Evolutionary conservation across 1,140 invertebrate species (phyloP).

Genomic region (Patella vulgata): DNA sequence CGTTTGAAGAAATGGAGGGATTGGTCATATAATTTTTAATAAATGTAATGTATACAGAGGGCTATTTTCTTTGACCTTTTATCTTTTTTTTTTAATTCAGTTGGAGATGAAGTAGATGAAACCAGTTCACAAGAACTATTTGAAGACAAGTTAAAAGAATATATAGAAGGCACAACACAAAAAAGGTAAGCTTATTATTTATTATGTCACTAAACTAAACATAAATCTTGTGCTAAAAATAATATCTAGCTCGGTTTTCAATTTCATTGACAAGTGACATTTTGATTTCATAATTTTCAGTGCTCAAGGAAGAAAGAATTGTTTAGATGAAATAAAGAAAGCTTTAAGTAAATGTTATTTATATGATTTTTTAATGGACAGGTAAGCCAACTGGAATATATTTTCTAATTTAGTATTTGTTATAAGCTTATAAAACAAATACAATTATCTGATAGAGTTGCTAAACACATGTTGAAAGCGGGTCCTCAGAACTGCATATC

Average conservation of each 20-base stretch:
- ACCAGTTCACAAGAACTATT: slow-evolving; percentile 75
- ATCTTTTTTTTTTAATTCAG: slow-evolving; percentile 25
- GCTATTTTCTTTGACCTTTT: neutral
- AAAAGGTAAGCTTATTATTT: slow-evolving; percentile 72
- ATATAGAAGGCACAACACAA: slow-evolving; percentile 84
- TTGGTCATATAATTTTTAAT: no score
- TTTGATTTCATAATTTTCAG: slow-evolving; percentile 51
- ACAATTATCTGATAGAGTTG: no score
- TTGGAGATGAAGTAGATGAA: slow-evolving; percentile 69
- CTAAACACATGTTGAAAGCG: no score
- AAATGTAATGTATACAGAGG: no score
- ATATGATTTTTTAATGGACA: slow-evolving; percentile 78
- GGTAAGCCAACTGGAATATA: slow-evolving; percentile 51
- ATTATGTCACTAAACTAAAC: neutral
- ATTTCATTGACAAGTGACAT: neutral
- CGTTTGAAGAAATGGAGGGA: no score
- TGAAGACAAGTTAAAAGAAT: slow-evolving; percentile 88
- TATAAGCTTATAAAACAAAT: no score
- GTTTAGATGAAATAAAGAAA: slow-evolving; percentile 78
- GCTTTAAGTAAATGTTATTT: slow-evolving; percentile 84
- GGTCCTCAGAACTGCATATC: no score
- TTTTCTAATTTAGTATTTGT: no score
- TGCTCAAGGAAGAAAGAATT: slow-evolving; percentile 79
- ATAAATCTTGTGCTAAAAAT: neutral
- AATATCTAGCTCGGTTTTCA: neutral